A percentile compares a stretch with the other conserved stretches of the same genome.
phyloP scores from a whole-genome alignment of 2,797 vertebrate species.

The Fratercula arctica region DNA sequence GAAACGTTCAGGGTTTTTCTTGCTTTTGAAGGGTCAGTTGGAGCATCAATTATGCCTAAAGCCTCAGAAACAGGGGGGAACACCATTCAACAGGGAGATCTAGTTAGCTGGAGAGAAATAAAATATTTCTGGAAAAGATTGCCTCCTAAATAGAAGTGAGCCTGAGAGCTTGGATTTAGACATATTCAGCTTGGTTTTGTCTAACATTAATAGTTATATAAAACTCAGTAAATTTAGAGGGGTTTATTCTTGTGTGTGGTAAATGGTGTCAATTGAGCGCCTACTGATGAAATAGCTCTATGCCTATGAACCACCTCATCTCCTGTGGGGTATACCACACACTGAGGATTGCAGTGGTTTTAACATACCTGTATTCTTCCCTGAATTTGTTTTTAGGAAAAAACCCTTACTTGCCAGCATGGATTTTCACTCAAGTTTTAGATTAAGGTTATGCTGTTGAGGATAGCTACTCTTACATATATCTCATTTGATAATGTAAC shows the following conservation, averaged over 20 bases:
- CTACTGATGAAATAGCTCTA: background rate
- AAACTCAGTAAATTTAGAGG: fast-evolving
- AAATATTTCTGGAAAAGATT: background rate
- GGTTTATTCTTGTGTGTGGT: fast-evolving
- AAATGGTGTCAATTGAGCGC: background rate
- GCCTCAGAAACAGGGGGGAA: background rate
- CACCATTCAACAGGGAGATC: fast-evolving
- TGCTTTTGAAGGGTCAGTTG: fast-evolving
- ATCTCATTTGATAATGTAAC: background rate
- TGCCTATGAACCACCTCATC: fast-evolving
- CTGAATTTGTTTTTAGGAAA: background rate
- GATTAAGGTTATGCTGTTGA: background rate
- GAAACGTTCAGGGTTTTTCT: fast-evolving
- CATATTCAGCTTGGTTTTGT: background rate
- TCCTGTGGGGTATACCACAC: background rate
- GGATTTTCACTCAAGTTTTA: background rate
- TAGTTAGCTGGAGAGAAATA: background rate
- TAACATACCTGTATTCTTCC: background rate
- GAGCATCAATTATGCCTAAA: background rate
- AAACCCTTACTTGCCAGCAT: background rate
- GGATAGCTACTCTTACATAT: fast-evolving
- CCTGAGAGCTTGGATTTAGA: background rate
- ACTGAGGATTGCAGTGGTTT: background rate
- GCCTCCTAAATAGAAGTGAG: fast-evolving
- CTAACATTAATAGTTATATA: fast-evolving